Evolutionary conservation across 2,888 invertebrate genomes (phyloP).

Genomic region (Lutraria lutraria): DNA sequence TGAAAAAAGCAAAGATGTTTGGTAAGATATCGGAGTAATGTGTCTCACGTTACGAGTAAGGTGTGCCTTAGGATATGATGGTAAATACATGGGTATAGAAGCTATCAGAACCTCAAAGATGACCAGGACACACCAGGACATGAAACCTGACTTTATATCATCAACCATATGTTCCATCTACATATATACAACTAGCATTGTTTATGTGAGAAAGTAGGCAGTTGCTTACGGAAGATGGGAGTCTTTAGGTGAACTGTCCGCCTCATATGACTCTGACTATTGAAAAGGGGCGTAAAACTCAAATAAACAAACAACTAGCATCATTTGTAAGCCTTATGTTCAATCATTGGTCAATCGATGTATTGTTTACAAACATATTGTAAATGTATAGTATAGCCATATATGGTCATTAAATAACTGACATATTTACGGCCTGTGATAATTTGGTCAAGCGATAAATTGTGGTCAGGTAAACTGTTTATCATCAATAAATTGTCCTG

Average conservation of each 20-base stretch:
- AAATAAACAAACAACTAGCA: too few relatives aligned
- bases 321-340: background rate
- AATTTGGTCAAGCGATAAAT: background rate
- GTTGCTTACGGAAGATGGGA: too few relatives aligned
- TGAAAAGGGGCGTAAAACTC: too few relatives aligned
- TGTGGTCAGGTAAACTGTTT: background rate
- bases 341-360: background rate
- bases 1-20: too few relatives aligned
- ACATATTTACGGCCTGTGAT: background rate
- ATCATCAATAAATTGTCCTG: background rate
- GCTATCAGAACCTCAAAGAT: too few relatives aligned
- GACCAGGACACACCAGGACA: too few relatives aligned
- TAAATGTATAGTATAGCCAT: background rate
- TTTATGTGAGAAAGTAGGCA: too few relatives aligned
- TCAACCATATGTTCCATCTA: background rate
- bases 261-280: too few relatives aligned
- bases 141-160: background rate
- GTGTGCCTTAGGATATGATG: constrained; percentile 12
- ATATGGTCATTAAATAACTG: background rate
- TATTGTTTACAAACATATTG: background rate
- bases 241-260: too few relatives aligned
- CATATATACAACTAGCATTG: background rate
- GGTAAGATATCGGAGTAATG: background rate
- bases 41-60: background rate
- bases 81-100: background rate